Conservation (phyloP, 2,113 vertebrate species). For the Morone saxatilis region DNA sequence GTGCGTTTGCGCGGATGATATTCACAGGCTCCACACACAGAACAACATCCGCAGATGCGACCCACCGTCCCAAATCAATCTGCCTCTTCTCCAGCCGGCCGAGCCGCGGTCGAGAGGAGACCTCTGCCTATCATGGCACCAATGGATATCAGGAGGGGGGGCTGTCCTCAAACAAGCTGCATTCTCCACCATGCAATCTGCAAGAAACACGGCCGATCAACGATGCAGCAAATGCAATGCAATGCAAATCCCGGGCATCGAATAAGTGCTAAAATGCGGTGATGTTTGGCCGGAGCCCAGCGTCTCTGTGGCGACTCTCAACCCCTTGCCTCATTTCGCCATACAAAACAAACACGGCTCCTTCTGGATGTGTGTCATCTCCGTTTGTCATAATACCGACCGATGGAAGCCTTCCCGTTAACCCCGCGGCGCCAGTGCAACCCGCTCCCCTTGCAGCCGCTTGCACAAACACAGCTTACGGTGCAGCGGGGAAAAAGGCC, state of each 20-base stretch:
- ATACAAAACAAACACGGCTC: conserved; percentile 79
- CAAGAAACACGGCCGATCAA: conserved; percentile 48
- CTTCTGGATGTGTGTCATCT: conserved; percentile 66
- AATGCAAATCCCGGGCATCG: conserved; percentile 62
- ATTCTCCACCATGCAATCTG: conserved; percentile 74
- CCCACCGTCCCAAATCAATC: conserved; percentile 78
- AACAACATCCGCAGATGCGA: conserved; percentile 74
- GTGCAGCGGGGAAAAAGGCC: conserved; percentile 67
- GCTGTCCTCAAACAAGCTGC: conserved; percentile 82
- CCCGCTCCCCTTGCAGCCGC: conserved; percentile 55
- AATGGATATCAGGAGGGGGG: conserved; percentile 67
- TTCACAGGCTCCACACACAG: conserved; percentile 67
- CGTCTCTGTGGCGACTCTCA: conserved; percentile 82
- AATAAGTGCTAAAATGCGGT: conserved; percentile 76
- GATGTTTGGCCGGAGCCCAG: conserved; percentile 83
- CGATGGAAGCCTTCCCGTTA: neutral
- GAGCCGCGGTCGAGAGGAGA: conserved; percentile 76
- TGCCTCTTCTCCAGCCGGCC: conserved; percentile 74
- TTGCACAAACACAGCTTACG: conserved; percentile 49
- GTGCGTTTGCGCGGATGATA: conserved; percentile 54
- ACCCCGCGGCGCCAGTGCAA: conserved; percentile 32
- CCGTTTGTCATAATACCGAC: conserved; percentile 65
- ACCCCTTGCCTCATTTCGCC: conserved; percentile 80
- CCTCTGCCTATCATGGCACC: conserved; percentile 84
- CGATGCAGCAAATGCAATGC: conserved; percentile 65